phyloP scores from a whole-genome alignment of 30 jellyfish, hydroid and myxozoan species.

The Morbakka virulenta region DNA sequence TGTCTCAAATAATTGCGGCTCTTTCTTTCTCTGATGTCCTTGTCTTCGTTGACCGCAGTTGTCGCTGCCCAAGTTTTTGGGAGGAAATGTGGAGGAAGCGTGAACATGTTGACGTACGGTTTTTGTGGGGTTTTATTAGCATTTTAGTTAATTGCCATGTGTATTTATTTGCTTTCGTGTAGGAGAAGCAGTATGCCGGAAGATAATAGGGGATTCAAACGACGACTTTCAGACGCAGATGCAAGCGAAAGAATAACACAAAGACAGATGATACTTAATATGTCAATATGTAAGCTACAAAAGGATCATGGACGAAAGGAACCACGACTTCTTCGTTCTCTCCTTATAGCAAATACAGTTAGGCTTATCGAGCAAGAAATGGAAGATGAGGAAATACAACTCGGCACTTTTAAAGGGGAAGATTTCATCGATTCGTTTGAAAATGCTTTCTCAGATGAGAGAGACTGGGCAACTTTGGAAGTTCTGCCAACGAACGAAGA shows the following conservation, averaged over 20 bases:
- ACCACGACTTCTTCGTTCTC: conserved; percentile 75
- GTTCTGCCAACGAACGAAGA: conserved; percentile 28
- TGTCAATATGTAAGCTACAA: conserved; percentile 92
- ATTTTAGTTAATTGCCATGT: background rate
- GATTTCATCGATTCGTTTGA: conserved; percentile 50
- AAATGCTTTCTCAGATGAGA: conserved; percentile 8
- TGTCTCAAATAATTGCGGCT: no score
- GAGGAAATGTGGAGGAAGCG: no score
- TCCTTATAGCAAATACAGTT: conserved; percentile 79
- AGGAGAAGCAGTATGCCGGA: conserved; percentile 48
- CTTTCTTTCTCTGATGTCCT: no score
- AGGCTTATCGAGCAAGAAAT: conserved; percentile 82
- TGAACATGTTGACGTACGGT: no score
- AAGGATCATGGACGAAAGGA: conserved; percentile 86
- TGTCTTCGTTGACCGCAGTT: no score
- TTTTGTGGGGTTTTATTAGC: background rate
- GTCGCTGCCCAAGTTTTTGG: no score
- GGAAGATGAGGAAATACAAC: conserved; percentile 75
- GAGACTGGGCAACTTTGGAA: conserved; percentile 59
- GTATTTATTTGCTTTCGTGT: background rate
- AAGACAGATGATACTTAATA: conserved; percentile 82
- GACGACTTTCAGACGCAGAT: conserved; percentile 91
- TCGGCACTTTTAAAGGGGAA: conserved; percentile 35
- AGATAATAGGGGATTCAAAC: conserved; percentile 76
- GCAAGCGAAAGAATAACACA: conserved; percentile 85